Percentiles rank a stretch among this genome's conserved stretches.
Evolutionary conservation across 1,140 invertebrate species (phyloP).

Genomic region (Philotrypesis tridentata): DNA sequence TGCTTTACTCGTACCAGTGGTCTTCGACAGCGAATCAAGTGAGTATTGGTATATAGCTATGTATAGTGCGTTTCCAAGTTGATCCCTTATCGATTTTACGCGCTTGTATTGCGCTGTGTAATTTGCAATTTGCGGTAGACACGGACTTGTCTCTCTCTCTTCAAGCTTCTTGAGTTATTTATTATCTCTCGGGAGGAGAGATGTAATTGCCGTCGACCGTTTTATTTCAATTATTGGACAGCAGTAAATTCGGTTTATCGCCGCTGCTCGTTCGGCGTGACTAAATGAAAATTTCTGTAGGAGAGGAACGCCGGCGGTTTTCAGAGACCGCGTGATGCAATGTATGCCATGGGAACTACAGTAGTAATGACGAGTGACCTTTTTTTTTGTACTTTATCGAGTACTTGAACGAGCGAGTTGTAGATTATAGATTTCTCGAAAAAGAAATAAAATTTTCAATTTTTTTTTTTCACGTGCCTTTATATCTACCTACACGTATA

Average conservation of each 20-base stretch:
- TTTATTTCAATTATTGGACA: neutral
- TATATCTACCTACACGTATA: too few relatives aligned
- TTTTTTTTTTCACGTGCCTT: too few relatives aligned
- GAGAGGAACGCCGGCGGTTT: too few relatives aligned
- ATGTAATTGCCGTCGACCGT: neutral
- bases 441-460: neutral
- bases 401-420: neutral
- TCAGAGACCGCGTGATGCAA: too few relatives aligned
- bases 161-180: neutral
- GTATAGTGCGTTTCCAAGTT: too few relatives aligned
- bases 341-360: too few relatives aligned
- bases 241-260: neutral
- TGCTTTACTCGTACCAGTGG: too few relatives aligned
- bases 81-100: too few relatives aligned
- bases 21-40: too few relatives aligned
- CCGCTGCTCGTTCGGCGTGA: neutral
- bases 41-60: too few relatives aligned
- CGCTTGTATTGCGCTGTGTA: too few relatives aligned
- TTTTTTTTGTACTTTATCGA: too few relatives aligned
- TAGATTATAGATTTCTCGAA: neutral
- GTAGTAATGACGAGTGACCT: neutral
- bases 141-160: neutral
- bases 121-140: neutral
- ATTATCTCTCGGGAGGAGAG: neutral
- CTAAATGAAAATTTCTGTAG: neutral